Evolutionary conservation across 2,113 vertebrate genomes (phyloP).

Genomic region (Sitta europaea): DNA sequence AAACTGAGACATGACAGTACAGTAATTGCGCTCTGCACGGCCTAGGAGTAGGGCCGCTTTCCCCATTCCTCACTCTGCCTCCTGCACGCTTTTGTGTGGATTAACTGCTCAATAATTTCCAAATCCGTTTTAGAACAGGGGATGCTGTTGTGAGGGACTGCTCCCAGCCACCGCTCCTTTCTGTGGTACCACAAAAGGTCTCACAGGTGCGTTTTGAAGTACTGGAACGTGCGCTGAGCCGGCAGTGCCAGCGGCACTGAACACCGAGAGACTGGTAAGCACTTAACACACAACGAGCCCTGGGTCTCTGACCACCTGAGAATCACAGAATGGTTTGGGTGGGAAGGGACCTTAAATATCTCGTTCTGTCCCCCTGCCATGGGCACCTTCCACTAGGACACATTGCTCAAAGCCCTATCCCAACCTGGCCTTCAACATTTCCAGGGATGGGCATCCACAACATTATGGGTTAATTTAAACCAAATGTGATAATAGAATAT

Average conservation of each 20-base stretch:
- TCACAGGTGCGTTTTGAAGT: neutral
- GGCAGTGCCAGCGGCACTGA: neutral
- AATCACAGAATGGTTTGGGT: neutral
- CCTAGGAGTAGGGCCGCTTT: neutral
- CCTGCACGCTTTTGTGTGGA: neutral
- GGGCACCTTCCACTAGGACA: neutral
- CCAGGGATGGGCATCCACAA: neutral
- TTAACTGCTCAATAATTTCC: neutral
- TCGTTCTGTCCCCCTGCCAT: neutral
- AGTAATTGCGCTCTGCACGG: fast-evolving
- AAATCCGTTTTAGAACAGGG: neutral
- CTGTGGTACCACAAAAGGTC: neutral
- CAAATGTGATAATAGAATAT: neutral
- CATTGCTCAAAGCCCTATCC: neutral
- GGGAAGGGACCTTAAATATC: neutral
- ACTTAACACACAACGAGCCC: neutral
- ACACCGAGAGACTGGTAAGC: neutral
- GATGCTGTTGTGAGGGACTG: neutral
- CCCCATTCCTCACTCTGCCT: neutral
- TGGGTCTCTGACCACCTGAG: neutral
- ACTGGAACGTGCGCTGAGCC: neutral
- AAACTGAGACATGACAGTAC: neutral
- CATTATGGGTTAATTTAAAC: neutral
- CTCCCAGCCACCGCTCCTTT: fast-evolving
- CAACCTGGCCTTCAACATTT: neutral